phyloP scores from a whole-genome alignment of 2,888 invertebrate genomes.

The Leptothorax acervorum region DNA sequence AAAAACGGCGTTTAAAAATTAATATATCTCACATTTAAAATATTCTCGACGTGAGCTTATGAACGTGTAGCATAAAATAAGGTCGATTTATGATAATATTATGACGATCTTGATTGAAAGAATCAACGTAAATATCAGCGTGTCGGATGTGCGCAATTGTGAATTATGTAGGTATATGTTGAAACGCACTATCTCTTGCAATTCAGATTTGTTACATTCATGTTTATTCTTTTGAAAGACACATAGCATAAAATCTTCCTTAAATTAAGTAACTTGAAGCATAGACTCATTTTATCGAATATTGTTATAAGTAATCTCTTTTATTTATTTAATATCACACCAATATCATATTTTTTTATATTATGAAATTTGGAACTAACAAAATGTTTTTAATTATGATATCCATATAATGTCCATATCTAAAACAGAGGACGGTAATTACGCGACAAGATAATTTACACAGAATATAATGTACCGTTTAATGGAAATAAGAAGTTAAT shows the following conservation, averaged over 20 bases:
- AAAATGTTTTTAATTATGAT: background rate
- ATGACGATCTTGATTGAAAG: conserved; percentile 19
- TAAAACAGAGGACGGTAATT: background rate
- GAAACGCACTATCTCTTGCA: conserved; percentile 1
- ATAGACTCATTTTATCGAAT: background rate
- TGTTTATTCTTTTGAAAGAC: background rate
- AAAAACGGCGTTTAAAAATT: background rate
- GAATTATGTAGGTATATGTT: background rate
- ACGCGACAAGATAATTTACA: background rate
- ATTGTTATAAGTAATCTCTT: background rate
- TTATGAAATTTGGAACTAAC: background rate
- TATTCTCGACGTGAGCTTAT: background rate
- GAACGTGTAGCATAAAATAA: background rate
- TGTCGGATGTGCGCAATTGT: conserved; percentile 1
- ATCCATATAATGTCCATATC: too few species aligned
- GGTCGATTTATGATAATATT: conserved; percentile 24
- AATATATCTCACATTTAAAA: conserved; percentile 7
- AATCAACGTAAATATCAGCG: conserved; percentile 15
- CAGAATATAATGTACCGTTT: background rate
- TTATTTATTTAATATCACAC: conserved; percentile 11
- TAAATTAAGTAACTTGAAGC: background rate
- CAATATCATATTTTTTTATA: too few species aligned
- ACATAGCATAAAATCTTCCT: background rate
- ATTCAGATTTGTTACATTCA: background rate
- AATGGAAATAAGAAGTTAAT: conserved; percentile 20